Evolutionary conservation across 2,797 vertebrate genomes (phyloP).

Genomic region (Halcyon chelicuti): DNA sequence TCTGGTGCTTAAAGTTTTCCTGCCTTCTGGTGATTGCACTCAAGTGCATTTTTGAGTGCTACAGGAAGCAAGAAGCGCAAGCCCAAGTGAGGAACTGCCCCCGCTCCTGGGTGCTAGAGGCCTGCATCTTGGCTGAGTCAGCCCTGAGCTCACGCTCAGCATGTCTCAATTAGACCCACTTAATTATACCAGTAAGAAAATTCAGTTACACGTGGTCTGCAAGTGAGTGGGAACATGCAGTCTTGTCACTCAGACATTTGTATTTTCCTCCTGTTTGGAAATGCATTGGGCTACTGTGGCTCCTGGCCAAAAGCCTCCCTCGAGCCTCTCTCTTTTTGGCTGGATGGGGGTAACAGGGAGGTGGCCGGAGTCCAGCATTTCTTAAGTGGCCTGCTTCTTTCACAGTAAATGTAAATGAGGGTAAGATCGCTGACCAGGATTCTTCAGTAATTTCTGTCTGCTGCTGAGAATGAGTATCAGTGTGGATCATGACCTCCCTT

Average conservation of each 20-base stretch:
- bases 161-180: background rate
- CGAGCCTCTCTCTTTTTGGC: background rate
- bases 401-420: background rate
- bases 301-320: background rate
- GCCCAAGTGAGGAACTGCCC: background rate
- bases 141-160: background rate
- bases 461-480: background rate
- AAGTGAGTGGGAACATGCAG: background rate
- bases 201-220: background rate
- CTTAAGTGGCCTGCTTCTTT: background rate
- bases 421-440: background rate
- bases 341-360: background rate
- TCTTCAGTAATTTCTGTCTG: background rate
- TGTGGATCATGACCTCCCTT: background rate
- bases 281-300: background rate
- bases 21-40: background rate
- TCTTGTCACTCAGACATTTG: background rate
- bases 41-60: background rate
- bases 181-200: background rate
- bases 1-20: background rate
- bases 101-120: background rate
- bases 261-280: background rate
- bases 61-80: background rate
- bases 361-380: background rate
- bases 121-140: background rate